Evolutionary conservation across 1,140 invertebrate genomes (phyloP), one percentile per base, ranked within the genome.

Genomic region (Ceratoteleas bidentatus): DNA sequence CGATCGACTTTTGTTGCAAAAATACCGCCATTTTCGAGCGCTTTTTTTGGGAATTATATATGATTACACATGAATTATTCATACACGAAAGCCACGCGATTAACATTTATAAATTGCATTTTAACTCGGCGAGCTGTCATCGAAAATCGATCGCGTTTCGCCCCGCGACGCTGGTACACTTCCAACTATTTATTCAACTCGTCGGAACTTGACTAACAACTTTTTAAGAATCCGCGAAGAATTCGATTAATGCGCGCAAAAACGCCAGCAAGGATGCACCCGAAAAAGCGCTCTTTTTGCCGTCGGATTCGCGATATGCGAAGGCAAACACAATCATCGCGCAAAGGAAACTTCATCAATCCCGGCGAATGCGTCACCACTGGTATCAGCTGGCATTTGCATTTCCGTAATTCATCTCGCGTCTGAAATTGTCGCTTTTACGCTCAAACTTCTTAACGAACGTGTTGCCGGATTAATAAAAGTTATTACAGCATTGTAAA

Each of bases 401-500:
- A 56, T 54, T 65, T 53, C n/a, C 36, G 49, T 43, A 53, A 53
- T 40, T 9, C 49, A 53, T 53, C 36, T 53, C 13, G 34, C 49
- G 14, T 33, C 34, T 56, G 50, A 56, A 66, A 66, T 45, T 43
- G 50, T 43, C 33, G 50, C 32, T 66, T 66, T 66, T 45, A 54
- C 11, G 40, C n/a, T 52, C 40, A 58, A 57, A 58, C 33, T 68
- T 68, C 43, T 50, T 58, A 68, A 68, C 10, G 65, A 57, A 68
- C 24, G 34, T 49, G 43, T 68, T 58, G 49, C 13, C 11, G 32
- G 50, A 38, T 24, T 24, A 24, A 24, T 24, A 24, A 24, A 24
- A 24, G 24, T 24, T 24, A 24, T 24, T 24, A 24, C 24, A 24
- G 24, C 24, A 57, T 68, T 49, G 38, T 49, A 58, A 58, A 68